Percentiles rank a stretch among this genome's conserved stretches.
Evolutionary conservation across 1,140 invertebrate genomes (phyloP).

Genomic region (Zaprionus nigranus): DNA sequence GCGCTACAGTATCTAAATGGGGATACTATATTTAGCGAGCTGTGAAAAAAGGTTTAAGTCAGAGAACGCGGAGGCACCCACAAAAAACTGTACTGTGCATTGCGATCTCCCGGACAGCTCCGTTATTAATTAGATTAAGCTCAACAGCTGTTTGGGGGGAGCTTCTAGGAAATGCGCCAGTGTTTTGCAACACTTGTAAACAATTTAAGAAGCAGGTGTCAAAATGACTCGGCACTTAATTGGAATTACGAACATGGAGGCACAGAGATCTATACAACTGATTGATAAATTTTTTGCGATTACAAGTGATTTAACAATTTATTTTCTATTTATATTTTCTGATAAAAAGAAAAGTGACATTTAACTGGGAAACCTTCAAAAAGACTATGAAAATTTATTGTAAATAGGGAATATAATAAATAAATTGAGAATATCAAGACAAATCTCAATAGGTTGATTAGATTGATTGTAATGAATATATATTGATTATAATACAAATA

Average conservation of each 20-base stretch:
- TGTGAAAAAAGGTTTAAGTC: conserved; percentile 22
- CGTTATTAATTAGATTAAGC: conserved; percentile 30
- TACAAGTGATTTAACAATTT: not conserved
- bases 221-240: conserved; percentile 55
- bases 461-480: too few species aligned
- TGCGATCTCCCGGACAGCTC: not conserved
- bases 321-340: not conserved
- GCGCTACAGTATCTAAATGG: conserved; percentile 12
- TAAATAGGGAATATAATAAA: too few species aligned
- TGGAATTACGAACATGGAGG: conserved; percentile 22
- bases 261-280: not conserved
- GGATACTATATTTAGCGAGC: conserved; percentile 29
- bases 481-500: too few species aligned
- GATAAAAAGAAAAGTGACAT: not conserved
- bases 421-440: too few species aligned
- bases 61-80: not conserved
- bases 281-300: not conserved
- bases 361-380: not conserved
- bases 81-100: not conserved
- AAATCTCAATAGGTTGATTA: too few species aligned
- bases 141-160: not conserved
- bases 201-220: conserved; percentile 60
- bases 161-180: not conserved
- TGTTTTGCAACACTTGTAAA: conserved; percentile 30
- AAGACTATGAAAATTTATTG: too few species aligned